Evolutionary conservation across 2,888 invertebrate genomes (phyloP).

Genomic region (Chesias legatella): DNA sequence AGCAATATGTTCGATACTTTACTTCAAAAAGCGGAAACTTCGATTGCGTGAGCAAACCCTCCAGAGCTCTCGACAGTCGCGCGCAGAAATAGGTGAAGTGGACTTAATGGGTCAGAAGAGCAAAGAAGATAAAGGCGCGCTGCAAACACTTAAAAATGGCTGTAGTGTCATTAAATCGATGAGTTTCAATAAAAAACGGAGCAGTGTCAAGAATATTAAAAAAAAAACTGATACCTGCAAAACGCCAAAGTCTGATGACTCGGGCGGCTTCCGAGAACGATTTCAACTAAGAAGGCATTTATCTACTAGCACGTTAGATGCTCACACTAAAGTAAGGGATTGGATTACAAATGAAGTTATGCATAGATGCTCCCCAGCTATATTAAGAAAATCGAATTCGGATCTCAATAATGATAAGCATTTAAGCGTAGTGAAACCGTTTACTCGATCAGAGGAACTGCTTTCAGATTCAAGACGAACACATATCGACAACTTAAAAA

Average conservation of each 20-base stretch:
- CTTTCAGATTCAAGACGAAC: slow-evolving; percentile 56
- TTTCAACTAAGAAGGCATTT: slow-evolving; percentile 86
- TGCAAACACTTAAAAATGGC: slow-evolving; percentile 72
- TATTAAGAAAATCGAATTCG: slow-evolving; percentile 77
- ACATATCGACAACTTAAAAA: slow-evolving; percentile 43
- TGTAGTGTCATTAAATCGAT: slow-evolving; percentile 82
- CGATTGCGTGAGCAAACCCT: slow-evolving; percentile 71
- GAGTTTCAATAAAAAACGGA: slow-evolving; percentile 70
- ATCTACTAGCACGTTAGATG: slow-evolving; percentile 90
- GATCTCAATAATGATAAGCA: slow-evolving; percentile 57
- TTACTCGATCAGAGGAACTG: slow-evolving; percentile 70
- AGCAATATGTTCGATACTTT: slow-evolving; percentile 84
- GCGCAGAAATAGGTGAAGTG: slow-evolving; percentile 74
- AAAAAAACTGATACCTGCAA: slow-evolving; percentile 78
- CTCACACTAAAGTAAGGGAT: slow-evolving; percentile 91
- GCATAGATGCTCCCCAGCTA: slow-evolving; percentile 85
- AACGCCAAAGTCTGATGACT: slow-evolving; percentile 78
- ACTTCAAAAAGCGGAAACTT: slow-evolving; percentile 82
- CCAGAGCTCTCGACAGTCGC: slow-evolving; percentile 67
- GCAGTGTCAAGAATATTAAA: slow-evolving; percentile 70
- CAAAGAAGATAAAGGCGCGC: slow-evolving; percentile 68
- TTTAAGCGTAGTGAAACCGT: slow-evolving; percentile 50
- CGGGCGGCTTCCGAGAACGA: slow-evolving; percentile 79
- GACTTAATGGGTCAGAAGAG: slow-evolving; percentile 72
- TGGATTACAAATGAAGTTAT: slow-evolving; percentile 92